Evolutionary conservation across 2,797 vertebrate genomes (phyloP).

Genomic region (Sebastes aleutianus): DNA sequence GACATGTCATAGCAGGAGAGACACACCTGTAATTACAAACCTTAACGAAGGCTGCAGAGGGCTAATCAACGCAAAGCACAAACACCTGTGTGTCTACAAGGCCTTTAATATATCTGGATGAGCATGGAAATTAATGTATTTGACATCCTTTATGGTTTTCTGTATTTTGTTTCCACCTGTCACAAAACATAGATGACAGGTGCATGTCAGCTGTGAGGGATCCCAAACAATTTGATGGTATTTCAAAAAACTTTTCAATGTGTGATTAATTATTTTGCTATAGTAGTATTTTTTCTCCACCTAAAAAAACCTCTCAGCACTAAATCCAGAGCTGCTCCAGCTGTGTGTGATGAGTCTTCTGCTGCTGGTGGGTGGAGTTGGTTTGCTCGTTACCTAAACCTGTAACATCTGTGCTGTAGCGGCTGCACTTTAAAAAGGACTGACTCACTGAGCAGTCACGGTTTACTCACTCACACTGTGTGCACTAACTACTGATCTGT

Average conservation of each 20-base stretch:
- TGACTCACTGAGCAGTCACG: background rate
- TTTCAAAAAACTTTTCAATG: background rate
- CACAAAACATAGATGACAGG: background rate
- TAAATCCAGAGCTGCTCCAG: background rate
- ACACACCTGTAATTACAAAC: background rate
- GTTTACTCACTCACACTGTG: background rate
- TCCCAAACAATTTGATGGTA: background rate
- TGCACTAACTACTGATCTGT: background rate
- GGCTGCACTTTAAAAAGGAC: background rate
- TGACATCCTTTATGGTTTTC: background rate
- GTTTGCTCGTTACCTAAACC: background rate
- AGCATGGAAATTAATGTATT: background rate
- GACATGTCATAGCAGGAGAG: background rate
- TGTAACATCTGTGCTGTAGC: slow-evolving; percentile 10
- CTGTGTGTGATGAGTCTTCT: slow-evolving; percentile 3
- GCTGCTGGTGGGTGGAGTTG: background rate
- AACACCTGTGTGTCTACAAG: background rate
- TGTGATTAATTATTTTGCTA: background rate
- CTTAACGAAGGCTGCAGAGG: background rate
- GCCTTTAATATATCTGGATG: background rate
- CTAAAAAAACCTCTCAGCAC: background rate
- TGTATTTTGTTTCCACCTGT: background rate
- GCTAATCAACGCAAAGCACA: background rate
- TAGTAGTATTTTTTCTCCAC: no score
- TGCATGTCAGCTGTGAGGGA: no score